Conservation (phyloP, 2,797 vertebrate genomes). For the Champsocephalus esox region DNA sequence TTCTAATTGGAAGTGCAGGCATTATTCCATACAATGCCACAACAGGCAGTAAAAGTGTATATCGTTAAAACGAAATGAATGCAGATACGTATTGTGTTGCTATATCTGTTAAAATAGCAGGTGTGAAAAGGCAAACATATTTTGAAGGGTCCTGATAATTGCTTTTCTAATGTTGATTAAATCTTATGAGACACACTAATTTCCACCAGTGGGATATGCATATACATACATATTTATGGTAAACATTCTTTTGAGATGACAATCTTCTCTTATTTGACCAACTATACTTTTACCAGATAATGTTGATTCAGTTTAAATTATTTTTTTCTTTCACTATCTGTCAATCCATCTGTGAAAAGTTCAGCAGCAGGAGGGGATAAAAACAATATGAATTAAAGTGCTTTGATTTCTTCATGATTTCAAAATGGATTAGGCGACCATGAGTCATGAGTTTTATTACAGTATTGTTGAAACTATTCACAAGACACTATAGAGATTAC, state of each 20-base stretch:
- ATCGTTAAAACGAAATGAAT: slow-evolving; percentile 23
- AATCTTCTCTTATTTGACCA: background rate
- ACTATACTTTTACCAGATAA: background rate
- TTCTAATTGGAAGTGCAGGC: slow-evolving; percentile 8
- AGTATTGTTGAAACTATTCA: background rate
- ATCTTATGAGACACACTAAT: slow-evolving; percentile 3
- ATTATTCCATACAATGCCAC: background rate
- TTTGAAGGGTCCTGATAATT: slow-evolving; percentile 39
- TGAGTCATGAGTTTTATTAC: too few relatives aligned
- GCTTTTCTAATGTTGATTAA: slow-evolving; percentile 24
- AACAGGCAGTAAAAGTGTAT: background rate
- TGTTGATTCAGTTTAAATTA: background rate
- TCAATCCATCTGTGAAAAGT: background rate
- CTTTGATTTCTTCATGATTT: background rate
- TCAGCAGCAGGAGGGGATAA: background rate
- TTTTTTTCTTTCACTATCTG: background rate
- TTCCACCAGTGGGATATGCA: slow-evolving; percentile 32
- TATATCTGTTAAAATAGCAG: slow-evolving; percentile 38
- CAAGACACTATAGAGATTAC: slow-evolving; percentile 21
- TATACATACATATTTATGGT: background rate
- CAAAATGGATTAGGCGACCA: background rate
- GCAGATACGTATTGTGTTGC: slow-evolving; percentile 7
- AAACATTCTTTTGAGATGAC: background rate
- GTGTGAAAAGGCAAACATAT: slow-evolving; percentile 41
- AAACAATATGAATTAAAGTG: background rate